Conservation (phyloP, 1,140 invertebrate genomes). For the Homarus americanus region DNA sequence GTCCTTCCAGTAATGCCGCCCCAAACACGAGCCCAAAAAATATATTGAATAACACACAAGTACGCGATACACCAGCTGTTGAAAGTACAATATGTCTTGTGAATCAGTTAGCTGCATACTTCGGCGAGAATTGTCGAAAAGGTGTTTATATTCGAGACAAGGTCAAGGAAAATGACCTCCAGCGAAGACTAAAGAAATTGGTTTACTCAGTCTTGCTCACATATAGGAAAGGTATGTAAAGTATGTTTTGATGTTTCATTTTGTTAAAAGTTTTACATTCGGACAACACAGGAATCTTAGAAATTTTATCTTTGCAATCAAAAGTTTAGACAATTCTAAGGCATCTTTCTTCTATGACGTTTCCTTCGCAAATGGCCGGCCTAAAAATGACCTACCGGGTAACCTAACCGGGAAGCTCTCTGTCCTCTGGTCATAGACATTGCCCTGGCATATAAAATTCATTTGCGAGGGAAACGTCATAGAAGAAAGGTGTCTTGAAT, state of each 20-base stretch:
- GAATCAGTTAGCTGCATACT: slow-evolving; percentile 32
- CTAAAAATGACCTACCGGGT: too few relatives aligned
- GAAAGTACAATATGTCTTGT: slow-evolving; percentile 27
- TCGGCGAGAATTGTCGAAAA: neutral
- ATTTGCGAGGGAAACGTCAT: too few relatives aligned
- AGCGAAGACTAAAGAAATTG: slow-evolving; percentile 2
- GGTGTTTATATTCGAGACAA: neutral
- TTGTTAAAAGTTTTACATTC: too few relatives aligned
- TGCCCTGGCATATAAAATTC: too few relatives aligned
- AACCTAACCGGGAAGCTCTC: too few relatives aligned
- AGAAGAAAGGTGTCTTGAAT: too few relatives aligned
- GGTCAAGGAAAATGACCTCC: slow-evolving; percentile 1
- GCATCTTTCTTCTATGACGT: too few relatives aligned
- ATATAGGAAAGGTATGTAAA: slow-evolving; percentile 37
- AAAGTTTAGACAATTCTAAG: too few relatives aligned
- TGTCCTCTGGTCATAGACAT: too few relatives aligned
- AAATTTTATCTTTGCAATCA: too few relatives aligned
- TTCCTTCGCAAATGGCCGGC: too few relatives aligned
- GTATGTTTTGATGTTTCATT: neutral
- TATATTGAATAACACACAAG: neutral
- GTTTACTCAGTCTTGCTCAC: slow-evolving; percentile 17
- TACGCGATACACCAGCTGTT: neutral
- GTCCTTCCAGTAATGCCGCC: neutral
- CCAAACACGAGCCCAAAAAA: neutral
- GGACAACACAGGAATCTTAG: too few relatives aligned